A percentile compares a stretch with the other conserved stretches of the same genome.
These are phyloP conservation scores for Sibirionetta formosa DNA, from an alignment of 2,797 vertebrate genomes.

Conservation along the genomic window DNA sequence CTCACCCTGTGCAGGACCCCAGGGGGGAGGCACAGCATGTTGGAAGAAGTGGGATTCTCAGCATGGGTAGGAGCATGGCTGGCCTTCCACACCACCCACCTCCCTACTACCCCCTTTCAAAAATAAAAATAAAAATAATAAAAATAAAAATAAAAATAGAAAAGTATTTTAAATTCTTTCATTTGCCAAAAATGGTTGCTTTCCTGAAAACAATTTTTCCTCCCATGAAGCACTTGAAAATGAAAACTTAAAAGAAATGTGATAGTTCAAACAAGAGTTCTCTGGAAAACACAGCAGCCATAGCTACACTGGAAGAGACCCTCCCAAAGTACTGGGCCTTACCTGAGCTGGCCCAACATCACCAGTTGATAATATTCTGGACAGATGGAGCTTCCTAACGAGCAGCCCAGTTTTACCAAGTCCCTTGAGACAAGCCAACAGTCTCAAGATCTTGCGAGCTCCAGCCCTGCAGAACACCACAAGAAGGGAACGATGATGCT, in stretches of 20 bases:
- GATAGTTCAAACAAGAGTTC: fast-evolving
- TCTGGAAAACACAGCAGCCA: fast-evolving
- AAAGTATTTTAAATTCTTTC: neutral
- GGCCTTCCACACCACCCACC: too few relatives aligned
- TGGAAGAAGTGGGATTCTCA: too few relatives aligned
- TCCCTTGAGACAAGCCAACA: neutral
- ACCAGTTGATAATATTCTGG: fast-evolving
- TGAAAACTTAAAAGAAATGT: fast-evolving
- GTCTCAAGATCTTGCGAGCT: neutral
- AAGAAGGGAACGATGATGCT: too few relatives aligned
- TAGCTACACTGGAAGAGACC: too few relatives aligned
- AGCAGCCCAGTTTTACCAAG: neutral
- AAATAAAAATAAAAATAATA: too few relatives aligned
- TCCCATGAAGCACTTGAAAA: fast-evolving
- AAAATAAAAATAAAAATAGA: fast-evolving
- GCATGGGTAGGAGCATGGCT: too few relatives aligned
- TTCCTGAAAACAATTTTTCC: fast-evolving
- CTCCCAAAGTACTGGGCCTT: fast-evolving
- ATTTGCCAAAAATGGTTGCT: fast-evolving
- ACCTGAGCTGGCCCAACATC: fast-evolving
- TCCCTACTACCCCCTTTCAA: too few relatives aligned
- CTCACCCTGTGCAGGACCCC: fast-evolving
- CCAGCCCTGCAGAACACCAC: neutral
- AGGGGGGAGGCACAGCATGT: fast-evolving
- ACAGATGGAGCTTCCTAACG: neutral